phyloP scores from a whole-genome alignment of 2,888 invertebrate species.

The Melanotus villosus region DNA sequence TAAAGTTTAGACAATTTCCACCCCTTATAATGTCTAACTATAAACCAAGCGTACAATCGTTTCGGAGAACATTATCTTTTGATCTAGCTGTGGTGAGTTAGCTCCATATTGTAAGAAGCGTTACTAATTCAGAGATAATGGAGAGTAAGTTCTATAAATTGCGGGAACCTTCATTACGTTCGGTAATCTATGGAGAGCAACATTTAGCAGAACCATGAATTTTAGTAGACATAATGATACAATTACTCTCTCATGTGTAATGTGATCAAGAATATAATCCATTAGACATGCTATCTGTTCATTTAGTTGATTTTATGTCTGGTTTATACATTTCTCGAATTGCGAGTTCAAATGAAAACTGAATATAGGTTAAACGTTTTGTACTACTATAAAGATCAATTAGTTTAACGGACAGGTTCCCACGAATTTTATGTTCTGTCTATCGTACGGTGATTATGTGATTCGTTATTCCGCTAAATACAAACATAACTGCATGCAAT shows the following conservation, averaged over 20 bases:
- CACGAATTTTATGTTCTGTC: no score
- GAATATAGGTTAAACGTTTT: conserved; percentile 15
- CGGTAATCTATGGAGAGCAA: conserved; percentile 36
- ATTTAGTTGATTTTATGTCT: conserved; percentile 41
- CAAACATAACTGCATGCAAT: no score
- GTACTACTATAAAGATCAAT: not conserved
- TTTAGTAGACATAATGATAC: conserved; percentile 37
- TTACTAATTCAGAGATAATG: conserved; percentile 32
- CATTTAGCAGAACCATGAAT: conserved; percentile 38
- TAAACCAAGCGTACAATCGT: not conserved
- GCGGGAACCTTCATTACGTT: conserved; percentile 33
- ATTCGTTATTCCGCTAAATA: no score
- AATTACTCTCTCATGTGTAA: conserved; percentile 44
- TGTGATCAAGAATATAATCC: conserved; percentile 43
- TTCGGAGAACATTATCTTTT: not conserved
- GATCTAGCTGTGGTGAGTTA: conserved; percentile 12
- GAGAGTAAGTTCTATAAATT: conserved; percentile 40
- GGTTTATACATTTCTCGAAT: conserved; percentile 13
- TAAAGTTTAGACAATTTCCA: no score
- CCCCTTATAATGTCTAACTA: not conserved
- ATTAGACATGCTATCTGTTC: conserved; percentile 47
- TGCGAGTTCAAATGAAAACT: conserved; percentile 6
- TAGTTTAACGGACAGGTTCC: not conserved
- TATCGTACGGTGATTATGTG: no score
- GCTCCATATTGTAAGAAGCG: conserved; percentile 19